These are phyloP conservation scores for Argyrosomus japonicus DNA, from an alignment of 2,113 vertebrate genomes.

Conservation along the genomic window DNA sequence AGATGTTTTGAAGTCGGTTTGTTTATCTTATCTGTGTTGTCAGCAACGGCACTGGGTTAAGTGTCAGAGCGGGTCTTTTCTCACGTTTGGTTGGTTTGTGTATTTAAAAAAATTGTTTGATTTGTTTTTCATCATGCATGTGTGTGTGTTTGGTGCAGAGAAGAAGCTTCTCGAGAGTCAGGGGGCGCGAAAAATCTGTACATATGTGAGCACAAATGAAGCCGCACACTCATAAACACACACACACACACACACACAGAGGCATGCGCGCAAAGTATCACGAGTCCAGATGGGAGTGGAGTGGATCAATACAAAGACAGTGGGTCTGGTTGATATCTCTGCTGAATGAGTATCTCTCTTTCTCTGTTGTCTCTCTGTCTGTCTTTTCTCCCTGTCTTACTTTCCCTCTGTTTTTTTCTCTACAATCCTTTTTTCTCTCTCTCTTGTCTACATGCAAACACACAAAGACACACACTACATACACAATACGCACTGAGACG, in stretches of 20 bases:
- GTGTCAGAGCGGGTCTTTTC: neutral
- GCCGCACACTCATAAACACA: slow-evolving; percentile 23
- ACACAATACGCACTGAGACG: slow-evolving; percentile 19
- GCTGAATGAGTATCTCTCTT: slow-evolving; percentile 45
- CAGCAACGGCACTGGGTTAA: too few species aligned
- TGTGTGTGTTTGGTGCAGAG: slow-evolving; percentile 6
- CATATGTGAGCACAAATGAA: slow-evolving; percentile 34
- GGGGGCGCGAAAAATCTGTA: neutral
- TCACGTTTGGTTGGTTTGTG: neutral
- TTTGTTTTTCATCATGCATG: neutral
- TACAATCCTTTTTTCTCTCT: neutral
- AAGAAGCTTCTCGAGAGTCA: neutral
- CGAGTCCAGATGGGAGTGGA: slow-evolving; percentile 68
- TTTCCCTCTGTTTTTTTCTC: neutral
- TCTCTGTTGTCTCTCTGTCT: slow-evolving; percentile 13
- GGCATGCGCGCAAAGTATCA: slow-evolving; percentile 44
- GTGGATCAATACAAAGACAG: slow-evolving; percentile 76
- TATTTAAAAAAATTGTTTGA: slow-evolving; percentile 10
- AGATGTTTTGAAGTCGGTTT: neutral
- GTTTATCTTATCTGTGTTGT: neutral
- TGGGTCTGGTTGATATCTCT: slow-evolving; percentile 69
- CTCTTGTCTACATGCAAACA: slow-evolving; percentile 29
- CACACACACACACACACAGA: slow-evolving; percentile 40
- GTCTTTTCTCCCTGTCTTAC: slow-evolving; percentile 18
- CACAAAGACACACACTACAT: slow-evolving; percentile 19